Conservation (phyloP, 2,888 invertebrate genomes). For the Xanthia togata region DNA sequence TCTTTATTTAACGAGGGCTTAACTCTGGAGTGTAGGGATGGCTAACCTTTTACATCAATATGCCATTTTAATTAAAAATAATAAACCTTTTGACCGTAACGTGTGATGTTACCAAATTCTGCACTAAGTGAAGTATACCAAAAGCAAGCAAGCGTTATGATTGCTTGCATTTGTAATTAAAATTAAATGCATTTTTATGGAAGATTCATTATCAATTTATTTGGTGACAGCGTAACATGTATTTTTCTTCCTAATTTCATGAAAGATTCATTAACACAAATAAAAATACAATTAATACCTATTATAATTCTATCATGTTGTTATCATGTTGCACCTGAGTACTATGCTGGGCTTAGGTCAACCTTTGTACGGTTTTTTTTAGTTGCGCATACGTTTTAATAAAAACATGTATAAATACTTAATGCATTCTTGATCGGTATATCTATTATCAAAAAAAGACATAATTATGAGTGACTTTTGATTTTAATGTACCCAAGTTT, state of each 20-base stretch:
- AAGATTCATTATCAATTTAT: not conserved
- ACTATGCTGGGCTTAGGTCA: too few relatives aligned
- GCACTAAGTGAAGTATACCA: not conserved
- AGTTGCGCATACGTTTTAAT: not conserved
- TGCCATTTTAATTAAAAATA: not conserved
- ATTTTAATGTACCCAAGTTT: not conserved
- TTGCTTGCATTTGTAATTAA: too few relatives aligned
- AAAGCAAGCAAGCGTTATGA: not conserved
- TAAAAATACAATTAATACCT: not conserved
- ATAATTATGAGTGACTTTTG: not conserved
- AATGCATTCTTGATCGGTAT: not conserved
- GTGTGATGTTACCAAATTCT: not conserved
- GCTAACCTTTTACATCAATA: not conserved
- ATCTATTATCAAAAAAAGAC: too few relatives aligned
- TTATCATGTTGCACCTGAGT: too few relatives aligned
- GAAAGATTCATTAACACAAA: too few relatives aligned
- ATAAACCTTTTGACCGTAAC: not conserved
- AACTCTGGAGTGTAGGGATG: not conserved
- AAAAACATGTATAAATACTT: not conserved
- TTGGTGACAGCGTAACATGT: too few relatives aligned
- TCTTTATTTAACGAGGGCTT: not conserved
- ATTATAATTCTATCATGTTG: too few relatives aligned
- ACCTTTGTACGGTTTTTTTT: not conserved
- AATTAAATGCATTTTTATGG: too few relatives aligned
- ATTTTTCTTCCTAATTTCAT: too few relatives aligned